These are phyloP conservation scores for Scytalopus superciliaris DNA, from an alignment of 2,113 vertebrate species.

Conservation along the genomic window DNA sequence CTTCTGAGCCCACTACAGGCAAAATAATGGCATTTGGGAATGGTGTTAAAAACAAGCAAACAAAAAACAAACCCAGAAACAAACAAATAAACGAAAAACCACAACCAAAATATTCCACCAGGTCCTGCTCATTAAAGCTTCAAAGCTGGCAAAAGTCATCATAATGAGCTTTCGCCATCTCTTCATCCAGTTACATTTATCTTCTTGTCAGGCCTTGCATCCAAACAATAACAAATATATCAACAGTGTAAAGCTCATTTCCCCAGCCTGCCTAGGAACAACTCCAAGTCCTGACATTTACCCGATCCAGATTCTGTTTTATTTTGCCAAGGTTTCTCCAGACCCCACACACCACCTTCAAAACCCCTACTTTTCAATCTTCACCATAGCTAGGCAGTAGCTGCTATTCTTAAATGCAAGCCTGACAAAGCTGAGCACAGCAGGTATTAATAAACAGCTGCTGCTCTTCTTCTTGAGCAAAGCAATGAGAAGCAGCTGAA, in stretches of 20 bases:
- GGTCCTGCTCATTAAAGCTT: not conserved
- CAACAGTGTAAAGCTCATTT: not conserved
- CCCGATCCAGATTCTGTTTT: not conserved
- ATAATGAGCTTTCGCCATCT: not conserved
- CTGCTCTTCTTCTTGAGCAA: not conserved
- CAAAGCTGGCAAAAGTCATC: not conserved
- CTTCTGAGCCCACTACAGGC: not conserved
- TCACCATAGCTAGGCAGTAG: not conserved
- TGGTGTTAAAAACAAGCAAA: not conserved
- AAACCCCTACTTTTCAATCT: not conserved
- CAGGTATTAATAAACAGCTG: constrained; percentile 50
- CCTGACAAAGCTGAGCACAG: constrained; percentile 16
- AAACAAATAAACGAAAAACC: not conserved
- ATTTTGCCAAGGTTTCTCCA: not conserved
- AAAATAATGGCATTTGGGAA: not conserved
- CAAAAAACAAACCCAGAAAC: not conserved
- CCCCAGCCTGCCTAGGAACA: not conserved
- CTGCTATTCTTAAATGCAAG: not conserved
- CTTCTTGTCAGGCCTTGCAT: not conserved
- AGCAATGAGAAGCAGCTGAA: not conserved
- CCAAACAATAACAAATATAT: not conserved
- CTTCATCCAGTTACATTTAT: not conserved
- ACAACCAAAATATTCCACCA: not conserved
- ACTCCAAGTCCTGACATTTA: not conserved
- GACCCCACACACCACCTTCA: not conserved